Evolutionary conservation across 2,888 invertebrate species (phyloP).

Genomic region (Drosophila colorata): DNA sequence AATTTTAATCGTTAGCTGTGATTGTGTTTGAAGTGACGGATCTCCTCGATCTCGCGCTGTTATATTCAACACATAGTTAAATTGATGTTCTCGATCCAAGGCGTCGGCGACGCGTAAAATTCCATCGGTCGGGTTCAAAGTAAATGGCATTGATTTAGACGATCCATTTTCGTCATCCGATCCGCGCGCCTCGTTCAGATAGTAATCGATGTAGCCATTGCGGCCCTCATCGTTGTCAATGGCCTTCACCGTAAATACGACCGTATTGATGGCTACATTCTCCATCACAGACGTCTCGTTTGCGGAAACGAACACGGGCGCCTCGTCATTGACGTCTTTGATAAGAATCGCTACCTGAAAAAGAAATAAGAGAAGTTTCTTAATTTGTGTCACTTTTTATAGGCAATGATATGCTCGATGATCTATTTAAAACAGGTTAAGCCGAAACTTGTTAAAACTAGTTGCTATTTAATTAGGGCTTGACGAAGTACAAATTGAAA

Average conservation of each 20-base stretch:
- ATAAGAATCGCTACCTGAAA: conserved; percentile 93
- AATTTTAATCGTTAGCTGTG: conserved; percentile 90
- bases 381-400: conserved; percentile 18
- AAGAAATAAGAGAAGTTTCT: conserved; percentile 31
- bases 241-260: conserved; percentile 95
- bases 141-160: conserved; percentile 87
- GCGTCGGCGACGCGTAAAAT: conserved; percentile 93
- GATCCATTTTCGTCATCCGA: conserved; percentile 1
- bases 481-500: conserved; percentile 14
- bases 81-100: conserved; percentile 93
- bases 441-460: conserved; percentile 3
- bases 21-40: conserved; percentile 90
- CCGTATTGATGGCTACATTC: conserved; percentile 94
- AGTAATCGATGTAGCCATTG: conserved; percentile 96
- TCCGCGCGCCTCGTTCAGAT: conserved; percentile 84
- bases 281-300: conserved; percentile 93
- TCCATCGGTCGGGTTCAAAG: conserved; percentile 94
- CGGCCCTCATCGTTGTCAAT: conserved; percentile 95
- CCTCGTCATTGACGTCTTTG: conserved; percentile 96
- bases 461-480: conserved; percentile 43
- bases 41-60: conserved; percentile 96
- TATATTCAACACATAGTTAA: conserved; percentile 91
- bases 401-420: conserved; percentile 3
- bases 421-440: conserved; percentile 46
- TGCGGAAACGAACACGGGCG: conserved; percentile 93